Percentiles rank a stretch among this genome's conserved stretches.
Conservation (phyloP, 2,113 vertebrate genomes). For the Orientallactaga bullata region DNA sequence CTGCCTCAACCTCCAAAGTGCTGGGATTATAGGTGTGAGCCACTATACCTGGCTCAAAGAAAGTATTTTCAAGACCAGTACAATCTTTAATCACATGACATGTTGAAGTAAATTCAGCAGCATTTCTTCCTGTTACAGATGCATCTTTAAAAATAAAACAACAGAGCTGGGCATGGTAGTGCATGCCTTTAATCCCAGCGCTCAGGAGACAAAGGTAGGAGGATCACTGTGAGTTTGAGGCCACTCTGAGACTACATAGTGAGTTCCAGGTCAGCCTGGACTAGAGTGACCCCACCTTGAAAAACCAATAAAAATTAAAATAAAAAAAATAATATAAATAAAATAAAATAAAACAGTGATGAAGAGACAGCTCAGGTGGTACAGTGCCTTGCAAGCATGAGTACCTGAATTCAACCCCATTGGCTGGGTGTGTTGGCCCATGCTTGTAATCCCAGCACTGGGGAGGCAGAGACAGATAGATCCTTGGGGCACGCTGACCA, state of each 20-base stretch:
- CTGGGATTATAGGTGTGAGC: not conserved
- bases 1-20: not conserved
- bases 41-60: not conserved
- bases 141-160: not conserved
- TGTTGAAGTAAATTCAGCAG: not conserved
- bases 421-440: not conserved
- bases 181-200: not conserved
- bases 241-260: not conserved
- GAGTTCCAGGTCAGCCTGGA: not conserved
- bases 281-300: no score
- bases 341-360: constrained; percentile 28
- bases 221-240: not conserved
- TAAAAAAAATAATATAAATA: not conserved
- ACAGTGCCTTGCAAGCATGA: not conserved
- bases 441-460: not conserved
- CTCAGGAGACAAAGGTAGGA: not conserved
- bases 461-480: not conserved
- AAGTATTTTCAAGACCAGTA: not conserved
- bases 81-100: not conserved
- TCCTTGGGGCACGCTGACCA: not conserved
- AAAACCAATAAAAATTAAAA: no score
- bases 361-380: not conserved
- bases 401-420: not conserved
- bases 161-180: not conserved
- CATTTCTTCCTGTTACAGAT: not conserved